Percentiles rank a stretch among this genome's conserved stretches.
Evolutionary conservation across 1,140 invertebrate species (phyloP).

Genomic region (Dufourea novaeangliae): DNA sequence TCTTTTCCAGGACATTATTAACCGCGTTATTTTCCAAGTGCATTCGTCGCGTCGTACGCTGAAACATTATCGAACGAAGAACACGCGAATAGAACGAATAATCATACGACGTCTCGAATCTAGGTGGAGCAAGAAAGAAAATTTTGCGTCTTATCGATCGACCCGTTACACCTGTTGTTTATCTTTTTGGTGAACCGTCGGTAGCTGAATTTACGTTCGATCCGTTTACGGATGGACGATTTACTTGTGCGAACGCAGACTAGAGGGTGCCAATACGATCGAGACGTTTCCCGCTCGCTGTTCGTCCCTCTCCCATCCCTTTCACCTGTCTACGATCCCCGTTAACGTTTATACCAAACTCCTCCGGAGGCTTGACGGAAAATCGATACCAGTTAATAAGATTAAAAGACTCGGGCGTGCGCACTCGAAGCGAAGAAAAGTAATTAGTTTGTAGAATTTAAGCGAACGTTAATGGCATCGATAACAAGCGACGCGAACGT

Average conservation of each 20-base stretch:
- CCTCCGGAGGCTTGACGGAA: slow-evolving; percentile 16
- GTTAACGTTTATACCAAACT: slow-evolving; percentile 10
- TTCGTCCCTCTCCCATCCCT: not conserved
- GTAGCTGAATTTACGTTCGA: not conserved
- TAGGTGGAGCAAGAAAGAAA: not conserved
- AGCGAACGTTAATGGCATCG: slow-evolving; percentile 13
- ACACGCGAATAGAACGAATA: too few relatives aligned
- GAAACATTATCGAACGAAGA: too few relatives aligned
- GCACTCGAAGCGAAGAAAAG: slow-evolving; percentile 15
- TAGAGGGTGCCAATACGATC: not conserved
- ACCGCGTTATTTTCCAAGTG: too few relatives aligned
- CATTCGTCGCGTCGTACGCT: too few relatives aligned
- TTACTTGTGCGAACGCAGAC: slow-evolving; percentile 8
- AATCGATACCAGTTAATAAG: slow-evolving; percentile 43
- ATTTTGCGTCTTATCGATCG: not conserved
- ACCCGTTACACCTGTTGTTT: not conserved
- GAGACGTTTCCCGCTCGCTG: not conserved
- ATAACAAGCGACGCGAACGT: slow-evolving; percentile 8
- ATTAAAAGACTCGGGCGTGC: slow-evolving; percentile 10
- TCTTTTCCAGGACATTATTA: too few relatives aligned
- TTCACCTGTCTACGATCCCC: slow-evolving; percentile 12
- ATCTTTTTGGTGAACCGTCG: not conserved
- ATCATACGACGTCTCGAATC: too few relatives aligned
- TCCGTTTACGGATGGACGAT: not conserved
- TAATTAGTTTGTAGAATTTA: slow-evolving; percentile 20